phyloP scores from a whole-genome alignment of 2,888 invertebrate genomes.

The Choristoneura rosaceana region DNA sequence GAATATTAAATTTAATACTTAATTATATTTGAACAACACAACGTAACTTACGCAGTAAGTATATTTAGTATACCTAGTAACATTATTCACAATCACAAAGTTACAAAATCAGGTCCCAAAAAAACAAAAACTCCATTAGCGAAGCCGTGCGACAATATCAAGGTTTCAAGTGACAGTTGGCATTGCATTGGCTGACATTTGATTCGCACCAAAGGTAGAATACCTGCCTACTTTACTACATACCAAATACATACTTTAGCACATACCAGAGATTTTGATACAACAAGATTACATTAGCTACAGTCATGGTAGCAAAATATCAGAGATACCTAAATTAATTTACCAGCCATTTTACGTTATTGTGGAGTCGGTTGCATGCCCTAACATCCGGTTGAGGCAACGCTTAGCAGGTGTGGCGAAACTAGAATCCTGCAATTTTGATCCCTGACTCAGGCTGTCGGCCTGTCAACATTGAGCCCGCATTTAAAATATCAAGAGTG shows the following conservation, averaged over 20 bases:
- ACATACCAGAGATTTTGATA: background rate
- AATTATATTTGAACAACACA: background rate
- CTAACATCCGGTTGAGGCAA: conserved; percentile 53
- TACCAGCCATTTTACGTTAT: conserved; percentile 17
- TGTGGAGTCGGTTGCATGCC: conserved; percentile 50
- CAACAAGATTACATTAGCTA: background rate
- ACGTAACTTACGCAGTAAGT: background rate
- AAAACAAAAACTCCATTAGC: background rate
- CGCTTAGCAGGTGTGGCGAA: conserved; percentile 50
- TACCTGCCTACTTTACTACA: background rate
- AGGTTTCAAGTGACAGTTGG: conserved; percentile 15
- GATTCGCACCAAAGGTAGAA: background rate
- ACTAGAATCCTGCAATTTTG: conserved; percentile 44
- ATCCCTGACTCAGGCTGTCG: conserved; percentile 42
- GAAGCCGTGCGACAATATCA: background rate
- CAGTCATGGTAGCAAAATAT: background rate
- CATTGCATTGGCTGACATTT: conserved; percentile 3
- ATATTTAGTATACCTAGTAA: background rate
- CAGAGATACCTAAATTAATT: background rate
- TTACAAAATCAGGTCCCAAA: background rate
- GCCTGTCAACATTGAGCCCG: conserved; percentile 49
- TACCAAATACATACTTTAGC: too few species aligned
- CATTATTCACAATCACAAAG: background rate
- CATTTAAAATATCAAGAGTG: conserved; percentile 35
- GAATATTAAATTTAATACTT: background rate